These are phyloP conservation scores for Acanthornis magna DNA, from an alignment of 2,797 vertebrate genomes.

Conservation along the genomic window DNA sequence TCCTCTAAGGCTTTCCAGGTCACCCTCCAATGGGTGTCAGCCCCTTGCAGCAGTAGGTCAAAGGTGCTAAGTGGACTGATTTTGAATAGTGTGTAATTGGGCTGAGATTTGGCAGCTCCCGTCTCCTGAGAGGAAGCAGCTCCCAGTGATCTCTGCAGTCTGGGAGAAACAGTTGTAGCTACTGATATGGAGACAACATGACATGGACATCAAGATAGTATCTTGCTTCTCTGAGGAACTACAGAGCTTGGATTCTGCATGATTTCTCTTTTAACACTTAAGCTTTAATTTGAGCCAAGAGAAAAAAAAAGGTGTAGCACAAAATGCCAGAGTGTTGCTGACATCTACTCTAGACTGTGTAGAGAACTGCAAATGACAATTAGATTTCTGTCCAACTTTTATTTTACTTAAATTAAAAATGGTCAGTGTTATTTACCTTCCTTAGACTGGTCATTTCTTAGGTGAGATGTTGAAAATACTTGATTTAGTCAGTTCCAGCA, in stretches of 20 bases:
- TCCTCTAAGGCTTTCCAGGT: not conserved
- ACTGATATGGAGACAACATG: rapidly evolving
- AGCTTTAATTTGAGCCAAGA: not conserved
- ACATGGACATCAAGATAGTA: not conserved
- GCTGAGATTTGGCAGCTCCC: not conserved
- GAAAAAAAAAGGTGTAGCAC: not conserved
- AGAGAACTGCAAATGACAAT: not conserved
- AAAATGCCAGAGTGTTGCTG: not conserved
- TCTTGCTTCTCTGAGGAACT: not conserved
- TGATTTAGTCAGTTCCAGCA: not conserved
- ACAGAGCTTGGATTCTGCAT: not conserved
- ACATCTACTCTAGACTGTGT: not conserved
- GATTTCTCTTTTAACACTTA: not conserved
- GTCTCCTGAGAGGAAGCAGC: not conserved
- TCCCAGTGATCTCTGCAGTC: not conserved
- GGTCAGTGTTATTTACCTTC: not conserved
- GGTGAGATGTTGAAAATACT: not conserved
- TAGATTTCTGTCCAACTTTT: rapidly evolving
- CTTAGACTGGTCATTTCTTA: not conserved
- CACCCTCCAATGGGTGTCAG: not conserved
- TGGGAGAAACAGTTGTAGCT: not conserved
- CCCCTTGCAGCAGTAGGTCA: not conserved
- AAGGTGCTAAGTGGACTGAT: not conserved
- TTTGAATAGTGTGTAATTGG: not conserved
- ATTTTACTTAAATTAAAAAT: not conserved